These are phyloP conservation scores for Acanthopagrus latus DNA, from an alignment of 2,797 vertebrate species.

Conservation along the genomic window DNA sequence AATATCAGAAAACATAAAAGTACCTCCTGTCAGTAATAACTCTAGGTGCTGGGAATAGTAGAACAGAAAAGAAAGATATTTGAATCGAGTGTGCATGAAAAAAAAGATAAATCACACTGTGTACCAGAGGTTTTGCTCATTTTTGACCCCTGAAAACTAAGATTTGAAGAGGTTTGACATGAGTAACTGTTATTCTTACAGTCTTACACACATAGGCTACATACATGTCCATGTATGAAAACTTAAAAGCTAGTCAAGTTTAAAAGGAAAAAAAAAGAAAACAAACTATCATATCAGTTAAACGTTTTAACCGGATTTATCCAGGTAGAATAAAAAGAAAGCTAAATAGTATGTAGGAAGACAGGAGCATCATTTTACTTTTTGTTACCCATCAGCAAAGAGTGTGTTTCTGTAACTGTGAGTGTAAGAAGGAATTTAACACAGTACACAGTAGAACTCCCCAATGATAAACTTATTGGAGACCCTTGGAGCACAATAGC, in stretches of 20 bases:
- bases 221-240: constrained; percentile 21
- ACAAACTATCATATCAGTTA: constrained; percentile 37
- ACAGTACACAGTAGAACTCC: neutral
- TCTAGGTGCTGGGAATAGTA: neutral
- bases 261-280: constrained; percentile 18
- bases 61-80: neutral
- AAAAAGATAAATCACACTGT: constrained; percentile 2
- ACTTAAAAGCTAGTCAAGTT: constrained; percentile 20
- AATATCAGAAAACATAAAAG: neutral
- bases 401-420: neutral
- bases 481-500: no score
- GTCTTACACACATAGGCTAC: constrained; percentile 15
- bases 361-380: neutral
- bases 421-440: neutral
- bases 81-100: neutral
- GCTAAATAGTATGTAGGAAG: neutral
- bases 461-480: neutral
- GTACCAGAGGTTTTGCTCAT: constrained; percentile 5
- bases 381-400: neutral
- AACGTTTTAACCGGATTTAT: neutral
- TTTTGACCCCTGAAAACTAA: constrained; percentile 9
- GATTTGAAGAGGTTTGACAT: neutral
- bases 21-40: neutral
- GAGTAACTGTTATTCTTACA: constrained; percentile 15
- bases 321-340: constrained; percentile 23